These are phyloP conservation scores for Notodonta ziczac DNA, from an alignment of 2,888 invertebrate species.

Conservation along the genomic window DNA sequence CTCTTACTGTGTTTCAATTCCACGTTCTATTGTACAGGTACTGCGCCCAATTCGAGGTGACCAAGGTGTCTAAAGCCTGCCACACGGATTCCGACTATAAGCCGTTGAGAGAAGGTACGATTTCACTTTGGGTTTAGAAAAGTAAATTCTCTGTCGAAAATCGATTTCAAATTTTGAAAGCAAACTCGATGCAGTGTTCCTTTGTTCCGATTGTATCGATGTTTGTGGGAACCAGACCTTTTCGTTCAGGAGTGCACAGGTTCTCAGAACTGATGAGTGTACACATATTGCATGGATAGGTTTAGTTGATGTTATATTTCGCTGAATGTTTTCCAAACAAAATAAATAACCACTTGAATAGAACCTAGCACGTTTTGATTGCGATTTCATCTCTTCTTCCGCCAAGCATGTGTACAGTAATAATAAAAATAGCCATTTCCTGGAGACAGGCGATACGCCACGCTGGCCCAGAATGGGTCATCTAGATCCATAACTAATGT, in stretches of 20 bases:
- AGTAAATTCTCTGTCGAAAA: constrained; percentile 27
- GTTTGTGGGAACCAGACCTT: background rate
- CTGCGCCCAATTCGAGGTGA: constrained; percentile 93
- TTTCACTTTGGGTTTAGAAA: constrained; percentile 19
- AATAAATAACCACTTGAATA: too few species aligned
- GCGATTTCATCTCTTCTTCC: too few species aligned
- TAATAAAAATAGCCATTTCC: too few species aligned
- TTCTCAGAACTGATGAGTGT: too few species aligned
- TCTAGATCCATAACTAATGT: too few species aligned
- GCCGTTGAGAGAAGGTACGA: constrained; percentile 89
- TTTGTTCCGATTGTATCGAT: constrained; percentile 3
- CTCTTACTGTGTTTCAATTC: constrained; percentile 41
- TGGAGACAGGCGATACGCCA: too few species aligned
- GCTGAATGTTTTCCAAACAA: too few species aligned
- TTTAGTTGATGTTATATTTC: too few species aligned
- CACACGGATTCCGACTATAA: constrained; percentile 90
- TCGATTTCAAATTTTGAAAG: constrained; percentile 25
- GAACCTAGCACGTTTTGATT: too few species aligned
- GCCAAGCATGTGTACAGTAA: too few species aligned
- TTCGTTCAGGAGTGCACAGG: background rate
- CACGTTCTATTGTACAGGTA: constrained; percentile 86
- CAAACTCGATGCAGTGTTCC: constrained; percentile 2
- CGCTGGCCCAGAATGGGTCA: too few species aligned
- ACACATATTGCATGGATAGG: too few species aligned
- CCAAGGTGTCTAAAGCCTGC: constrained; percentile 92